Conservation (phyloP, 2,113 vertebrate species). For the Panthera uncia region DNA sequence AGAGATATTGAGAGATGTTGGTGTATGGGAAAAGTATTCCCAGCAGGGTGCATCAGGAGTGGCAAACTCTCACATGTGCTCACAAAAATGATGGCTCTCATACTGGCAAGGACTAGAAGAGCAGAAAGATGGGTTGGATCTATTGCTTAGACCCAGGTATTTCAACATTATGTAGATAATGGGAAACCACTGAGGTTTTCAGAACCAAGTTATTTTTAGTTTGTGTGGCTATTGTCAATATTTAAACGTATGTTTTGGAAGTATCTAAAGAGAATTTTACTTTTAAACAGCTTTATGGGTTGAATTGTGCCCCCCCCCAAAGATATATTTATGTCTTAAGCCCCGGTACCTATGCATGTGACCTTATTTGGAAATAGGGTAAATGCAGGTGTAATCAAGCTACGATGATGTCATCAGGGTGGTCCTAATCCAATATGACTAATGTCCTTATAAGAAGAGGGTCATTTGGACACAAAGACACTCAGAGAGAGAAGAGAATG, state of each 20-base stretch:
- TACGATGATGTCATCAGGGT: not conserved
- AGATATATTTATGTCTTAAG: not conserved
- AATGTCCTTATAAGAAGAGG: not conserved
- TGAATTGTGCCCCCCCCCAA: not conserved
- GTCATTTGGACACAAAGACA: not conserved
- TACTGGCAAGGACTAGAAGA: not conserved
- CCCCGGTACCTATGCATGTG: not conserved
- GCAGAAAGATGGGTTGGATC: not conserved
- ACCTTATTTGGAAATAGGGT: not conserved
- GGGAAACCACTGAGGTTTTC: not conserved
- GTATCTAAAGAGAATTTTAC: not conserved
- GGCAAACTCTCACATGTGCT: not conserved
- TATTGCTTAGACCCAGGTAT: not conserved
- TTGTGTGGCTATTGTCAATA: not conserved
- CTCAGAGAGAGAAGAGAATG: not conserved
- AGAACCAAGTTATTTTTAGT: not conserved
- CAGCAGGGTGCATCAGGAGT: not conserved
- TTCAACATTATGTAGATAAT: not conserved
- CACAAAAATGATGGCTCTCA: not conserved
- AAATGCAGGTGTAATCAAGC: not conserved
- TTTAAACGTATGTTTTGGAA: not conserved
- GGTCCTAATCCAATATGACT: not conserved
- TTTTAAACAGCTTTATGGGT: not conserved
- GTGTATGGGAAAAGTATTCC: not conserved
- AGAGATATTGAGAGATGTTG: not conserved